phyloP scores from a whole-genome alignment of 2,113 vertebrate genomes.

The Syngnathus scovelli region DNA sequence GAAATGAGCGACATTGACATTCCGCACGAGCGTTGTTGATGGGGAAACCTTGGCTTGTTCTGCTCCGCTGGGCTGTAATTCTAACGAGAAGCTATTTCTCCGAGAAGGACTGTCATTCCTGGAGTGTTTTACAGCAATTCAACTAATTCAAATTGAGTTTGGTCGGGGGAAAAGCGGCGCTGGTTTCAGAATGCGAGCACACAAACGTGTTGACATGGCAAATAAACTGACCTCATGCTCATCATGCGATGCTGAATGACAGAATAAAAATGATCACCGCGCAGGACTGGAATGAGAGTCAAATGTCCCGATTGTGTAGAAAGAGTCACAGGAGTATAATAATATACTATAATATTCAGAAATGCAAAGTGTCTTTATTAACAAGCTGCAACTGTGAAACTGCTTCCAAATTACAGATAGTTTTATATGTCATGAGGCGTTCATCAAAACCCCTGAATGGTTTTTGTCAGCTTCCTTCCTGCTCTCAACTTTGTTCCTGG shows the following conservation, averaged over 20 bases:
- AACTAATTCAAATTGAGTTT: slow-evolving; percentile 36
- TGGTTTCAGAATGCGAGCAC: slow-evolving; percentile 20
- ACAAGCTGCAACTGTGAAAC: background rate
- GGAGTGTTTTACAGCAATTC: slow-evolving; percentile 54
- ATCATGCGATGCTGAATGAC: slow-evolving; percentile 1
- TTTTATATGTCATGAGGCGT: slow-evolving; percentile 24
- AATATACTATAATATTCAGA: too few species aligned
- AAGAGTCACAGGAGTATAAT: too few species aligned
- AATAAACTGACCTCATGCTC: slow-evolving; percentile 13
- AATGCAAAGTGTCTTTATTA: background rate
- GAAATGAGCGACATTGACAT: slow-evolving; percentile 56
- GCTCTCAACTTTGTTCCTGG: slow-evolving; percentile 51
- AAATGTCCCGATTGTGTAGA: slow-evolving; percentile 10
- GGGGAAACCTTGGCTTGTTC: slow-evolving; percentile 49
- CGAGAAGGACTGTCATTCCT: slow-evolving; percentile 46
- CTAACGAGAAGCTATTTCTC: slow-evolving; percentile 58
- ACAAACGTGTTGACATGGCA: slow-evolving; percentile 8
- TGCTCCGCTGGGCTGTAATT: slow-evolving; percentile 37
- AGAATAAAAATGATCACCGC: slow-evolving; percentile 21
- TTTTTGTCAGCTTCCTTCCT: slow-evolving; percentile 44
- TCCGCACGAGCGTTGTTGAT: slow-evolving; percentile 33
- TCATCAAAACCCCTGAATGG: slow-evolving; percentile 50
- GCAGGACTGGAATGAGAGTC: slow-evolving; percentile 30
- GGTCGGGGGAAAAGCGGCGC: slow-evolving; percentile 21
- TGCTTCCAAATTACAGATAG: background rate